Conservation (phyloP, 2,113 vertebrate genomes). For the Petromus typicus region DNA sequence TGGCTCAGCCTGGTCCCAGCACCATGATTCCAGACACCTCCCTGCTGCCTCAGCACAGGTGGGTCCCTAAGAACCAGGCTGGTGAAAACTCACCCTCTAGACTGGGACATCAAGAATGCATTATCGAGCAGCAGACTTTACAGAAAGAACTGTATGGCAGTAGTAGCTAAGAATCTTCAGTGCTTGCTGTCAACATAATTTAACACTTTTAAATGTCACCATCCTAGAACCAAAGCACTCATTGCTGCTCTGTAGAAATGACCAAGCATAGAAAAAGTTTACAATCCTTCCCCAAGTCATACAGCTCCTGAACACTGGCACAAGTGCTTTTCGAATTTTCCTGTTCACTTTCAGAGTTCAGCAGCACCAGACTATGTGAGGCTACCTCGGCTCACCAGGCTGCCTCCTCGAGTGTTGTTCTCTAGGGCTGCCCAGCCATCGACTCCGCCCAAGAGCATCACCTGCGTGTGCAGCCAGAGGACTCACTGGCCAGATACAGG, state of each 20-base stretch:
- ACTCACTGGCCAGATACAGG: too few relatives aligned
- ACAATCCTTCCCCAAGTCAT: neutral
- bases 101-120: accelerated
- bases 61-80: neutral
- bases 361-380: neutral
- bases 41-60: neutral
- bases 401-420: neutral
- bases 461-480: neutral
- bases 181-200: neutral
- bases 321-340: accelerated
- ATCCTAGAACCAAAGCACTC: neutral
- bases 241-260: neutral
- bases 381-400: neutral
- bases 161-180: neutral
- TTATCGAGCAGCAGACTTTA: neutral
- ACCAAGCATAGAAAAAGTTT: neutral
- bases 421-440: accelerated
- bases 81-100: neutral
- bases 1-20: neutral
- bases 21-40: neutral
- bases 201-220: neutral
- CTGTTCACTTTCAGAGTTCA: neutral
- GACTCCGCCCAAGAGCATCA: accelerated
- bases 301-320: accelerated
- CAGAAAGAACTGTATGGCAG: neutral